Conservation (phyloP, 2,113 vertebrate genomes). For the Piliocolobus tephrosceles region DNA sequence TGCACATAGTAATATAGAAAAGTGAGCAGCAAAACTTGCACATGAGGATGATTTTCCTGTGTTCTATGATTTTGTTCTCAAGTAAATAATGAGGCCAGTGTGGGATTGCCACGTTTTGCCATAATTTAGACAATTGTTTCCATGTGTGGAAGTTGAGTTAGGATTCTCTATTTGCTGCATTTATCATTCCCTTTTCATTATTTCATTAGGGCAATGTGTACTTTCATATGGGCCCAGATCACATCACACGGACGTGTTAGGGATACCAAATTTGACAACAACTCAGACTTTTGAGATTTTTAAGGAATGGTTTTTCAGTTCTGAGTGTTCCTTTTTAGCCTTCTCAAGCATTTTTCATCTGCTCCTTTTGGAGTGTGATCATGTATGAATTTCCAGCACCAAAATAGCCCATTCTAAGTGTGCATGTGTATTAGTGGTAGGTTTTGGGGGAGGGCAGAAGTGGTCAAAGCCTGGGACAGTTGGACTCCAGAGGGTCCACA, state of each 20-base stretch:
- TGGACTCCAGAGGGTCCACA: not conserved
- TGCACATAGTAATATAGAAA: not conserved
- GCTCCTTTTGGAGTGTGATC: not conserved
- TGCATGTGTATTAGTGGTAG: not conserved
- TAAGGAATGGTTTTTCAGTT: not conserved
- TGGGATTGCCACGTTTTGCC: not conserved
- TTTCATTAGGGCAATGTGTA: not conserved
- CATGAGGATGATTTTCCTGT: not conserved
- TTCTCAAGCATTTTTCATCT: not conserved
- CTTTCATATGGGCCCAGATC: not conserved
- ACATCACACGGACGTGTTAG: not conserved
- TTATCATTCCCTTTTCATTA: not conserved
- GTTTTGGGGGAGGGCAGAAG: too few species aligned
- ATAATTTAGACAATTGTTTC: conserved; percentile 1
- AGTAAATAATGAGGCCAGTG: not conserved
- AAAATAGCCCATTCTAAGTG: not conserved
- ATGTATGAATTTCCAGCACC: not conserved
- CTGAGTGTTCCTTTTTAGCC: not conserved
- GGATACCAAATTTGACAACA: not conserved
- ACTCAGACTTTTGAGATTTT: not conserved
- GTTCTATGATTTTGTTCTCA: conserved; percentile 16
- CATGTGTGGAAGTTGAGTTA: not conserved
- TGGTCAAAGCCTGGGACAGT: not conserved
- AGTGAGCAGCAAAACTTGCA: not conserved
- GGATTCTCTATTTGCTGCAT: not conserved